Evolutionary conservation across 2,797 vertebrate genomes (phyloP).

Genomic region (Nannoperca australis): DNA sequence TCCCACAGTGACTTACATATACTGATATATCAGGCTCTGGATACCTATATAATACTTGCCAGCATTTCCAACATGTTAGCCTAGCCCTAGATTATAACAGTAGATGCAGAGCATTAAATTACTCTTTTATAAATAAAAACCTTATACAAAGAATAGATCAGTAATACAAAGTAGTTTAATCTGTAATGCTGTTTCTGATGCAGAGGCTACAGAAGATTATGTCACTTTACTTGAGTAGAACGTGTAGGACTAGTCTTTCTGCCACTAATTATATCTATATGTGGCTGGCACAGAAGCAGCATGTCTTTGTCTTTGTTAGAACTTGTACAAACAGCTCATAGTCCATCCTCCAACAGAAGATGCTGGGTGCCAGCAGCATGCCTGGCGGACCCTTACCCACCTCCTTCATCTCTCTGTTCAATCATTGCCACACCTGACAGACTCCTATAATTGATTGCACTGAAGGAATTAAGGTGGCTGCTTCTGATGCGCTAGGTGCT

Average conservation of each 20-base stretch:
- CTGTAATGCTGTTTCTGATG: constrained; percentile 6
- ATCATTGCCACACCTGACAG: constrained; percentile 73
- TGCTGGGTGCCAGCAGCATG: neutral
- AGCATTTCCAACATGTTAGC: neutral
- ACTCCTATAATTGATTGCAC: constrained; percentile 70
- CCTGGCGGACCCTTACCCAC: constrained; percentile 33
- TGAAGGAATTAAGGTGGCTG: constrained; percentile 60
- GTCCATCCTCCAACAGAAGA: constrained; percentile 9
- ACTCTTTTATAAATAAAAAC: neutral
- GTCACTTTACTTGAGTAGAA: constrained; percentile 14
- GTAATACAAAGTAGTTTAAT: neutral
- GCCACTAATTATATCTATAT: constrained; percentile 17
- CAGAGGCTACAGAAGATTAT: constrained; percentile 14
- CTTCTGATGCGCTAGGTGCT: constrained; percentile 58
- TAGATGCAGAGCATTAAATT: neutral
- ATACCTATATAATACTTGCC: too few species aligned
- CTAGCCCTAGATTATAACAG: neutral
- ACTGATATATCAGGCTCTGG: too few species aligned
- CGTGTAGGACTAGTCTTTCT: neutral
- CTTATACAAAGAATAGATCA: neutral
- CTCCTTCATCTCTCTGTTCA: constrained; percentile 50
- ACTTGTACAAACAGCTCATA: constrained; percentile 32
- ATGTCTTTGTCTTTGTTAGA: constrained; percentile 32
- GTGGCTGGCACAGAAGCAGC: constrained; percentile 17
- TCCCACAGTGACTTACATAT: too few species aligned